Conservation (phyloP, 2,888 invertebrate species). For the Mythimna albipuncta region DNA sequence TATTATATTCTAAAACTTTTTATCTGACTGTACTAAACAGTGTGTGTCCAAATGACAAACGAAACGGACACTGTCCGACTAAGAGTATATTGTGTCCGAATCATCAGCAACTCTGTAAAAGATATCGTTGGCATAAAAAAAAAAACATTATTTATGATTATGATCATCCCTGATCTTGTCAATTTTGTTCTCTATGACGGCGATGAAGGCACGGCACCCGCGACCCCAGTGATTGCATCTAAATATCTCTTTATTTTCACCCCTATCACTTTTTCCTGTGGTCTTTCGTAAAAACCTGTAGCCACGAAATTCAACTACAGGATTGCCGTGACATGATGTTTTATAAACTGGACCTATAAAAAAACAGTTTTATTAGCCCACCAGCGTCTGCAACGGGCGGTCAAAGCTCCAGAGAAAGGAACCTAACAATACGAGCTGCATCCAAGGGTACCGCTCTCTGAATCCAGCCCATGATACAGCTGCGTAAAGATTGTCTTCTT, state of each 20-base stretch:
- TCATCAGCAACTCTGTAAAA: neutral
- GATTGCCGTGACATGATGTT: conserved; percentile 61
- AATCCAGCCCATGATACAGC: neutral
- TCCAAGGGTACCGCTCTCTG: neutral
- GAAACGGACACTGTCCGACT: no score
- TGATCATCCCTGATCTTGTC: conserved; percentile 37
- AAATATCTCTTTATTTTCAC: conserved; percentile 56
- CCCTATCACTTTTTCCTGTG: conserved; percentile 40
- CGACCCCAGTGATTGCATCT: conserved; percentile 66
- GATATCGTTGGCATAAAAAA: neutral
- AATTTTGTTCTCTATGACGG: conserved; percentile 54
- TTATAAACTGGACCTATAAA: conserved; percentile 47
- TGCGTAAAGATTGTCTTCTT: neutral
- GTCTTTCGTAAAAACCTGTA: conserved; percentile 66
- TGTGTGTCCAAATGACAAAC: no score
- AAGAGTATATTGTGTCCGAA: no score
- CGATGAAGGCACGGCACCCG: conserved; percentile 65
- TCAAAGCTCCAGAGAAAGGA: neutral
- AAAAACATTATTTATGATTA: conserved; percentile 37
- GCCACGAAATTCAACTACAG: conserved; percentile 61
- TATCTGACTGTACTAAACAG: no score
- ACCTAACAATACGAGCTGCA: neutral
- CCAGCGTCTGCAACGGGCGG: no score
- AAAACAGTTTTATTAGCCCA: neutral
- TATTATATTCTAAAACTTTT: no score